Evolutionary conservation across 2,888 invertebrate genomes (phyloP), one percentile per base, ranked within the genome.

Genomic region (Diarsia dahlii): DNA sequence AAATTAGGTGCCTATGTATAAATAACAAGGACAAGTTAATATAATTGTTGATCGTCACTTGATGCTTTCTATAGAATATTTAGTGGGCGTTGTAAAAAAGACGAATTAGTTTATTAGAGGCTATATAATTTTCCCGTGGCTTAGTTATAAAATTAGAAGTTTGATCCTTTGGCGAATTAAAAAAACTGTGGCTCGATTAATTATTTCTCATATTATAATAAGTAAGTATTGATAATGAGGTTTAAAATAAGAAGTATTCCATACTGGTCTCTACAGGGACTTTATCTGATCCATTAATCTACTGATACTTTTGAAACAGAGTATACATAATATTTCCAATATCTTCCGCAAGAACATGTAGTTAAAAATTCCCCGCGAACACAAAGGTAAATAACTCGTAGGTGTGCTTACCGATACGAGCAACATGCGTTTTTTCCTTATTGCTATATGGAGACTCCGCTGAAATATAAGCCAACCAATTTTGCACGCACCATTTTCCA

Each of bases 401-500:
- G 72, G 58, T 74, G 70, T 56, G 66, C 67, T 82, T 76, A 60
- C 71, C 71, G 75, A 74, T 75, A 69, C 63, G 81, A 72, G 80
- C 39, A 84, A 65, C 65, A 58, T 63, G 45, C 54, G 66, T 74
- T 80, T 82, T 82, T 74, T 82, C 78, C 80, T 74, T 80, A 80
- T 82, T 85, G 64, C 65, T 65, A 50, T 75, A 56, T 62, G 54
- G 81, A 67, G 74, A 70, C 75, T 63, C 69, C 66, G 54, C 68
- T 69, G 69, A 71, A 79, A 83, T 83, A 68, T 81, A 64, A 79
- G 70, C 63, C 45, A 64, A 65, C 50, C 73, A 80, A 82, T 80
- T 71, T 71, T 71, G 56, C 52, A 74, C 80, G 64, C 74, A 65
- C 74, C 80, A 84, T 81, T 82, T 74, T 70, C 60, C 69, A 65